A percentile compares a stretch with the other conserved stretches of the same genome.
phyloP scores from a whole-genome alignment of 2,888 invertebrate species.

The Dasysyrphus tricinctus region DNA sequence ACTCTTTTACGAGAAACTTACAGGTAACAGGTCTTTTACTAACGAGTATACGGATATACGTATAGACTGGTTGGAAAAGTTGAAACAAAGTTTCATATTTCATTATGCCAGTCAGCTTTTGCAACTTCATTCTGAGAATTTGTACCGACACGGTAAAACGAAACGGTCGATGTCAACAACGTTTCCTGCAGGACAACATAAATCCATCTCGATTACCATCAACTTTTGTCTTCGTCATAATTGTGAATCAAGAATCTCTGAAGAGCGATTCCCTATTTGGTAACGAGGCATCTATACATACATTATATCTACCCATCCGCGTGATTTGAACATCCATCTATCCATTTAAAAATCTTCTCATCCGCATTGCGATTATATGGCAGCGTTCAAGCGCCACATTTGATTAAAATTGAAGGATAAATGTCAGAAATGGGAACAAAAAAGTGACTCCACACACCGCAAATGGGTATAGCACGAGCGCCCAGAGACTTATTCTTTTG shows the following conservation, averaged over 20 bases:
- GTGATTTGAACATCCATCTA: neutral
- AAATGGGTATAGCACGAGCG: constrained; percentile 72
- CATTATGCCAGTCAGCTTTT: constrained; percentile 38
- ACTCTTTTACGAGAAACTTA: neutral
- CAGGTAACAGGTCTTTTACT: constrained; percentile 3
- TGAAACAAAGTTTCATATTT: constrained; percentile 33
- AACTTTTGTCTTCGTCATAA: constrained; percentile 70
- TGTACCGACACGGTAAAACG: constrained; percentile 32
- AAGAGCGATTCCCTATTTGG: constrained; percentile 66
- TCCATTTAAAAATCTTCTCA: constrained; percentile 28
- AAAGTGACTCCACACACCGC: constrained; percentile 53
- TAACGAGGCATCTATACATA: constrained; percentile 24
- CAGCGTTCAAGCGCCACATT: constrained; percentile 74
- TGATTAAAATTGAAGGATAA: constrained; percentile 75
- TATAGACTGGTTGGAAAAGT: neutral
- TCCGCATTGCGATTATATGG: constrained; percentile 70
- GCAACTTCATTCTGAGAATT: constrained; percentile 56
- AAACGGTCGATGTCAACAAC: constrained; percentile 53
- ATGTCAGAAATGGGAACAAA: constrained; percentile 64
- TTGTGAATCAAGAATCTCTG: constrained; percentile 58
- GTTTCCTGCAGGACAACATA: constrained; percentile 60
- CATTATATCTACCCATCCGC: neutral
- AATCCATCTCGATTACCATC: constrained; percentile 71
- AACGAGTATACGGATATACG: neutral
- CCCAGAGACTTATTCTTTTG: constrained; percentile 19